Conservation (phyloP, 2,113 vertebrate genomes). For the Scolopax mira region DNA sequence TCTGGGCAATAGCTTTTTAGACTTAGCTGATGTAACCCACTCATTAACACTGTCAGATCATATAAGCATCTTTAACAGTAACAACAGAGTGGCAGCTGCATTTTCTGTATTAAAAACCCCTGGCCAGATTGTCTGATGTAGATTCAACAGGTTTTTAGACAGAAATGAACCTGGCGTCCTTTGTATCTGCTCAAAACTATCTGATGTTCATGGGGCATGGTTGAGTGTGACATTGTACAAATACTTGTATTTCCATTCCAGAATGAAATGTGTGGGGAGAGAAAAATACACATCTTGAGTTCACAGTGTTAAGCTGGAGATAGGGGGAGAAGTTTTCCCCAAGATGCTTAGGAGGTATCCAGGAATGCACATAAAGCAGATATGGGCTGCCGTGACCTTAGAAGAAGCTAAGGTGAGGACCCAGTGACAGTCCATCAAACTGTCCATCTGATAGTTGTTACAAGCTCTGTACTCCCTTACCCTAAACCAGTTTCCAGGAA, state of each 20-base stretch:
- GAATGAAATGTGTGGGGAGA: accelerated
- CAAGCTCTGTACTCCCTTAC: background rate
- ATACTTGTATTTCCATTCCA: background rate
- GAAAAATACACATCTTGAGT: background rate
- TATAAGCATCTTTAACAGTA: background rate
- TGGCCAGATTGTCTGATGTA: background rate
- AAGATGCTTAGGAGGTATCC: background rate
- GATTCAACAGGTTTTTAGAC: background rate
- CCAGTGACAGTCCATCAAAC: background rate
- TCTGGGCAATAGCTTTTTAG: background rate
- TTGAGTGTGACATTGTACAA: background rate
- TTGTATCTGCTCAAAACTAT: background rate
- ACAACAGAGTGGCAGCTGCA: background rate
- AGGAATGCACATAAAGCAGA: background rate
- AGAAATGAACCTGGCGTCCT: background rate
- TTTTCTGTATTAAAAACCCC: background rate
- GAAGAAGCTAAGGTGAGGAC: background rate
- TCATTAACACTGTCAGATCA: constrained; percentile 9
- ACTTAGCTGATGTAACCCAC: background rate
- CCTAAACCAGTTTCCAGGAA: constrained; percentile 1
- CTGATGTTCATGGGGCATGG: background rate
- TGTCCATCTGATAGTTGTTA: background rate
- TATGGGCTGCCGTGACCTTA: background rate
- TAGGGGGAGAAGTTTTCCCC: background rate
- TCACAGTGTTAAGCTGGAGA: background rate